Base-by-base conservation (phyloP, 53 echinoderm and acorn worm genomes). In the Stichopus horrens region DNA sequence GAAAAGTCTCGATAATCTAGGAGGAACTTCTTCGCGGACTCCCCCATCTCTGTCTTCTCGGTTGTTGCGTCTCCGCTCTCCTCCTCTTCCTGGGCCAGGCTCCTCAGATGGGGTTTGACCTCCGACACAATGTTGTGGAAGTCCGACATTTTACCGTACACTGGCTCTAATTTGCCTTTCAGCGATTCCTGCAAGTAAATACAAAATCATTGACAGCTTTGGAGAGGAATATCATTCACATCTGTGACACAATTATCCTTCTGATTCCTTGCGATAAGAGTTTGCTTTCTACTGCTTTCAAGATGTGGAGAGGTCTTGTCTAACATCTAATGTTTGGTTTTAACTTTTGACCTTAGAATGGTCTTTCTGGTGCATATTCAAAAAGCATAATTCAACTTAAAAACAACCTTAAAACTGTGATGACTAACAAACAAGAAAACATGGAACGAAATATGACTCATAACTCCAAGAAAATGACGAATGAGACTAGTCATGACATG, bases 91-190 rank as follows among this genome's bases (percentile, higher is more conserved):
- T 95, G 88, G 65, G 97, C 97, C 14, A 96, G 91, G 55, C 91
- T 92, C 86, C 92, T 93, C 88, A 97, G 88, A 68, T 94, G 89
- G 7, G 92, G 90, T 78, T 97, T 95, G 77, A 97, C 94, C 88
- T 97, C 97, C 57, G 97, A 97, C 95, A 97, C 94, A 52, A 97
- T 92, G 88, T 95, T 94, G 18, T 97, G 95, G 79, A 67, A 57
- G 18, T 79, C 65, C 4, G 91, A 86, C 87, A 97, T 56, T 1
- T 91, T 87, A 89, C 89, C 91, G 89, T 94, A 95, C 74, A 95
- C 95, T 19, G 90, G 87, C 56, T 95, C 92, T 8, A 97, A 80
- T 90, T 94, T 93, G 63, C 86, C 86, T 74, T 91, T 88, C 14
- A 97, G 90, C 8, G 91, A 91, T 20, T 97, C 97, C 97, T 97